Conservation (phyloP, 64 coral and sea anemone genomes). For the Acropora yongei region DNA sequence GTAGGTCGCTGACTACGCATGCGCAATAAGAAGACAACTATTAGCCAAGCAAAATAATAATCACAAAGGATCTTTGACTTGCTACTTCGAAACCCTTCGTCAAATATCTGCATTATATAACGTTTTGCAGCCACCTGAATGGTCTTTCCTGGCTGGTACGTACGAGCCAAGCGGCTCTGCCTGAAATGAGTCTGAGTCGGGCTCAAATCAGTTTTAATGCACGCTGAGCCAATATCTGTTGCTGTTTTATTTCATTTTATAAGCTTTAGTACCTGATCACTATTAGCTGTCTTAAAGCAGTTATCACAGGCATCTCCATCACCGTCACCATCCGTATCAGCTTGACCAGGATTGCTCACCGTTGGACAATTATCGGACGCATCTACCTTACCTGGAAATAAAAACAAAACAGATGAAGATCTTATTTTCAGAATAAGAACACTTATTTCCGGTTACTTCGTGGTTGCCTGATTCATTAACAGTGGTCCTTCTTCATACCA, state of each 20-base stretch:
- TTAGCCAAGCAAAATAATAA: too few species aligned
- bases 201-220: too few species aligned
- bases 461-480: too few species aligned
- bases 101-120: too few species aligned
- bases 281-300: conserved; percentile 53
- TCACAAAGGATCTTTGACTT: too few species aligned
- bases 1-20: conserved; percentile 60
- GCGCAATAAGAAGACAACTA: neutral
- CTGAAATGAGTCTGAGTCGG: too few species aligned
- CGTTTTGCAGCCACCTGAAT: too few species aligned
- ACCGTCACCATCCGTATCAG: conserved; percentile 69
- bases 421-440: neutral
- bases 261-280: conserved; percentile 23
- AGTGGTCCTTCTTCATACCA: too few species aligned
- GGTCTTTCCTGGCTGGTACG: too few species aligned
- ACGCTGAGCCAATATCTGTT: neutral
- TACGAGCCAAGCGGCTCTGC: too few species aligned
- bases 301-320: conserved; percentile 90
- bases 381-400: conserved; percentile 53
- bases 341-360: conserved; percentile 70
- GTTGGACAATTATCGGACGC: conserved; percentile 68
- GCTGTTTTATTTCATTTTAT: neutral
- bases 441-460: too few species aligned
- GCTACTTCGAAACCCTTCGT: too few species aligned
- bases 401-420: conserved; percentile 1